Conservation (phyloP, 2,797 vertebrate genomes). For the Clarias laeviceps region DNA sequence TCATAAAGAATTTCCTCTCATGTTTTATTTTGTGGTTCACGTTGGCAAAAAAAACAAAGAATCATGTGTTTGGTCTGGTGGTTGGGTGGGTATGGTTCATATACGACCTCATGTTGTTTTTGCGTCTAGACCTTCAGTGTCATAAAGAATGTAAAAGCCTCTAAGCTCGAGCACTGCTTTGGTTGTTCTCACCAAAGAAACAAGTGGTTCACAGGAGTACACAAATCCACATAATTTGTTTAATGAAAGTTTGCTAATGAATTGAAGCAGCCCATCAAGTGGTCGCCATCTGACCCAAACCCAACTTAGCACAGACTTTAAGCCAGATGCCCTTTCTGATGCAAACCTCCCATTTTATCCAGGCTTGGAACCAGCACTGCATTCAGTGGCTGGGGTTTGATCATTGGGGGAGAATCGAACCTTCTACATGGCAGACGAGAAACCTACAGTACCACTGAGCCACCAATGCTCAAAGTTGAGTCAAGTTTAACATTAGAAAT, state of each 20-base stretch:
- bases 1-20: conserved; percentile 2
- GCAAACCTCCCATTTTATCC: no score
- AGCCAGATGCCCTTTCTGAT: no score
- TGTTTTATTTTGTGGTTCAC: background rate
- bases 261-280: background rate
- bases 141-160: background rate
- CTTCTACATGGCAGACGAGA: no score
- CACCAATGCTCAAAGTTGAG: background rate
- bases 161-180: background rate
- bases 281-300: no score
- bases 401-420: no score
- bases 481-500: background rate
- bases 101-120: conserved; percentile 1
- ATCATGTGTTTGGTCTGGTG: conserved; percentile 17
- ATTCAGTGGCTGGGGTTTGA: no score
- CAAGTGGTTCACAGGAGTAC: no score
- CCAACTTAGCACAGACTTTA: no score
- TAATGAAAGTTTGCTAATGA: background rate
- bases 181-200: background rate
- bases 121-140: conserved; percentile 24
- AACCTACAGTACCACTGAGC: no score
- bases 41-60: conserved; percentile 9
- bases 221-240: background rate
- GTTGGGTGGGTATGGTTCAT: conserved; percentile 2
- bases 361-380: no score